Base-by-base conservation (phyloP, 2,888 invertebrate species). In the Odontomyia ornata region DNA sequence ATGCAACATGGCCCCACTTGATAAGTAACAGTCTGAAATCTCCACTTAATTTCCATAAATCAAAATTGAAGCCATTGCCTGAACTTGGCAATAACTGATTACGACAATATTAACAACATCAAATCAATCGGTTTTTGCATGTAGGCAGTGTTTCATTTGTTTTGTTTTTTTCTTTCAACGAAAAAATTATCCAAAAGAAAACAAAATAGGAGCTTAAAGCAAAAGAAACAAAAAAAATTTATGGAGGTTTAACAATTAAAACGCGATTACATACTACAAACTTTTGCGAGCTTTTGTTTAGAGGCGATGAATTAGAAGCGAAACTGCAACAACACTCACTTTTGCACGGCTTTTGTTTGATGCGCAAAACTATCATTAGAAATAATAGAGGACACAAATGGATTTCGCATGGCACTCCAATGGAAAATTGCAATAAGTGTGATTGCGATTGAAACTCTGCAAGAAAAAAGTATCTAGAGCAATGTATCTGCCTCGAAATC, bases 41-140 rank as follows among this genome's bases (percentile, higher is more conserved):
- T 60, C 21, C 18, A 28, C 30, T 30, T 27, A n/a, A 64, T 64
- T 64, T 64, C 30, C 64, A 28, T 64, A 64, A 64, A 64, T 64
- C 28, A n/a, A 64, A 28, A 23, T 64, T 27, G 64, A 64, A 64
- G 28, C 36, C 36, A 36, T 9, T 25, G 28, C 28, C 30, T 64
- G 64, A 64, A 64, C 64, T 64, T 64, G 30, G 30, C 28, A 30
- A 64, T 64, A 28, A 23, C 57, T 52, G 52, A n/a, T 52, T 36
- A 52, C 52, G 36, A 36, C 36, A 36, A 52, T 7, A 15, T 18
- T 15, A 52, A 13, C 23, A 60, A 13, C 36, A 60, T 18, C 18
- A 13, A 7, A 21, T 60, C 15, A 23, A 60, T 60, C 21, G 60
- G 25, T 60, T 21, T 18, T 11, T 11, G n/a, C n/a, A n/a, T n/a